phyloP scores from a whole-genome alignment of 2,888 invertebrate genomes.

The Caenorhabditis becei region DNA sequence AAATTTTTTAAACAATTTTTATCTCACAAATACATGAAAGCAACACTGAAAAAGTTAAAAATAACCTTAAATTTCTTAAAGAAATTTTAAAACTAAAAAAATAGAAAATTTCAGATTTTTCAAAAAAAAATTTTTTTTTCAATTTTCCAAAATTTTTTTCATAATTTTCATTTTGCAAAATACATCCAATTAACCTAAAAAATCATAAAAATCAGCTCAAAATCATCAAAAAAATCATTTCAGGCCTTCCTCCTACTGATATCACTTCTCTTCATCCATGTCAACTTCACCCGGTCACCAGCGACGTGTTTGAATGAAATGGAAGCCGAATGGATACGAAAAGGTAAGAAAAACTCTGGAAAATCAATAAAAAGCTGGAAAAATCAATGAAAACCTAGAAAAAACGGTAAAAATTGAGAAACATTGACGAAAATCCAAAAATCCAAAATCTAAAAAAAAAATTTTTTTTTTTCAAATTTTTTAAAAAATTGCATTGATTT shows the following conservation, averaged over 20 bases:
- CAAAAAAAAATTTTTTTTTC: not conserved
- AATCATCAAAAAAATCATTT: constrained; percentile 68
- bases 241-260: constrained; percentile 91
- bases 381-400: not conserved
- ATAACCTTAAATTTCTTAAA: no score
- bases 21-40: not conserved
- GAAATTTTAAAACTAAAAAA: no score
- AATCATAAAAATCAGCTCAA: not conserved
- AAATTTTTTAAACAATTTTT: not conserved
- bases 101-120: no score
- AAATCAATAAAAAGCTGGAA: not conserved
- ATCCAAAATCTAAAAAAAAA: not conserved
- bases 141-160: constrained; percentile 34
- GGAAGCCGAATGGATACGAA: constrained; percentile 47
- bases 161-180: constrained; percentile 4
- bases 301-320: constrained; percentile 91
- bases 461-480: not conserved
- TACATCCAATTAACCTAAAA: no score
- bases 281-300: constrained; percentile 93
- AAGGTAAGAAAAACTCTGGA: constrained; percentile 42
- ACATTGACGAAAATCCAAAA: not conserved
- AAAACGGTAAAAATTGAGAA: not conserved
- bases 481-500: constrained; percentile 7
- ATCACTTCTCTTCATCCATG: constrained; percentile 94
- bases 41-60: not conserved